Percentiles rank a stretch among this genome's conserved stretches.
Evolutionary conservation across 2,888 invertebrate genomes (phyloP).

Genomic region (Coronaproctus castanopsis): DNA sequence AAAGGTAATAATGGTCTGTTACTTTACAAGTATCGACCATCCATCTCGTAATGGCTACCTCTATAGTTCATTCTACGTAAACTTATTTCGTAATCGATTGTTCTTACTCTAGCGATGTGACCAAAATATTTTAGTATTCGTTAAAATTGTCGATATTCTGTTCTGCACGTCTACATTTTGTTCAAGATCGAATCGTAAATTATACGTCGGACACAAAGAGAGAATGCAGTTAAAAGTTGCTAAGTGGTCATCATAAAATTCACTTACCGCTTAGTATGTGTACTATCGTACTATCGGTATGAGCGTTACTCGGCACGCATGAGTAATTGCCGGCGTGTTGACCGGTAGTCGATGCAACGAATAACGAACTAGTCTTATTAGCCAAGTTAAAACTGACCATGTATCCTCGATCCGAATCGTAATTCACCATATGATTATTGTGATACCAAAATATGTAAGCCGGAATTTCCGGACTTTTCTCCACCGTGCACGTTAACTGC

Average conservation of each 20-base stretch:
- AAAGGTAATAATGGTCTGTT: no score
- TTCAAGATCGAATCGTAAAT: no score
- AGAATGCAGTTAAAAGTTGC: no score
- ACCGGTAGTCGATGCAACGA: conserved; percentile 36
- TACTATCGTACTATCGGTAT: conserved; percentile 67
- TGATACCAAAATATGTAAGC: conserved; percentile 57
- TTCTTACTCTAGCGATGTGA: no score
- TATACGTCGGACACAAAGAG: no score
- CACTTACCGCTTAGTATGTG: conserved; percentile 70
- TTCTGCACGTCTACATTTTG: no score
- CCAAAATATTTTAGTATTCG: no score
- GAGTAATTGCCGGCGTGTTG: conserved; percentile 71
- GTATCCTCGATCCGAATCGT: conserved; percentile 64
- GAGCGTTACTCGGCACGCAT: conserved; percentile 72
- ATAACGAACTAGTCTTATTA: conserved; percentile 44
- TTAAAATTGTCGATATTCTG: no score
- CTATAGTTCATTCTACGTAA: no score
- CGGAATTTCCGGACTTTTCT: conserved; percentile 65
- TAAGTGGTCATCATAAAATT: neutral
- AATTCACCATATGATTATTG: conserved; percentile 80
- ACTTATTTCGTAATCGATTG: no score
- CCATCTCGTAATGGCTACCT: no score
- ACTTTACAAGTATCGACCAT: no score
- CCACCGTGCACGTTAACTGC: conserved; percentile 56
- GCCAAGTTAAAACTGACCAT: conserved; percentile 63